Base-by-base conservation (phyloP, 2,797 vertebrate species). In the Enteromius anoplus region DNA sequence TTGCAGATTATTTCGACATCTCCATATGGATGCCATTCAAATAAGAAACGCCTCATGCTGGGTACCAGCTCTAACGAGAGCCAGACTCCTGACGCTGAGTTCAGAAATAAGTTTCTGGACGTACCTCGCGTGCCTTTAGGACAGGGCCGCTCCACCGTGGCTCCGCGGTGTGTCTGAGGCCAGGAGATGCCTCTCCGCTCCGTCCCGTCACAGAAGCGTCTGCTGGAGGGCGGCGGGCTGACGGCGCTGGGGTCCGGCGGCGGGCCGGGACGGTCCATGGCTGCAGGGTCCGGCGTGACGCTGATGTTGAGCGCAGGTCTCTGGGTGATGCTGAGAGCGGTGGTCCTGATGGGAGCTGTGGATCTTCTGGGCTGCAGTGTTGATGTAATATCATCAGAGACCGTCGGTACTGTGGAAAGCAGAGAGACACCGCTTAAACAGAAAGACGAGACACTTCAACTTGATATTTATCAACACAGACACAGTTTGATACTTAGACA, bases 91-190 rank as follows among this genome's bases (percentile, higher is more conserved):
- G 7, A 53, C 5, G 42, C n/a, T 45, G 11, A 53, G 5, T 21
- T 14, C 32, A 34, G 9, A 66, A 1, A 51, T 34, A 76, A 45
- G 26, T 29, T 26, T 0, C 14, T 40, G n/a, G 3, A 78, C 84
- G 45, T 95, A 99, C 98, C 98, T 96, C 95, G 94, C 69, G 98
- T 99, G 88, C 98, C 98, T 93, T 97, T 99, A 73, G 98, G 98
- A 87, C 98, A 99, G 2, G 98, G 98, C n/a, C 97, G 94, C 91
- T 99, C 98, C 86, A 99, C 97, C 45, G 95, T 94, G 88, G 93
- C 95, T 77, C 97, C 97, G 81, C 96, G 96, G 91, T 98, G 97
- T 37, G 97, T 97, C 90, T 98, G 97, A 76, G 98, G 98, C 98
- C 98, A 99, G 91, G 93, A 95, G 85, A 99, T 99, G 45, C 95